Conservation (phyloP, 53 echinoderm and acorn worm genomes). For the Actinopyga echinites region DNA sequence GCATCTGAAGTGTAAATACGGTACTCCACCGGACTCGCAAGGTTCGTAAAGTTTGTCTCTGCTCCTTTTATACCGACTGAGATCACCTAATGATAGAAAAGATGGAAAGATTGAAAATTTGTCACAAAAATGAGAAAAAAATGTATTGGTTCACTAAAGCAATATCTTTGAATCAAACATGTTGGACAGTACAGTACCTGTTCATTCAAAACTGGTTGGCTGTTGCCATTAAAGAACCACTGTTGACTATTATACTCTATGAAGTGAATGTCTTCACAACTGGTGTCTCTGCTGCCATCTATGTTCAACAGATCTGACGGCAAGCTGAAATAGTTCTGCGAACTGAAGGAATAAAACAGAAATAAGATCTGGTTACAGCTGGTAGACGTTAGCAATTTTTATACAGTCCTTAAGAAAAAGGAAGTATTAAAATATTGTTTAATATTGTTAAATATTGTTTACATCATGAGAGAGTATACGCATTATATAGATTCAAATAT, state of each 20-base stretch:
- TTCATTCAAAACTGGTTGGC: slow-evolving; percentile 60
- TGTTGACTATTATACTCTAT: slow-evolving; percentile 95
- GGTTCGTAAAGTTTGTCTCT: slow-evolving; percentile 85
- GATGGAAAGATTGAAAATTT: too few species aligned
- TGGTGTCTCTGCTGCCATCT: slow-evolving; percentile 19
- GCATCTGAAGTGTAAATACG: slow-evolving; percentile 78
- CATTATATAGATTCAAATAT: too few species aligned
- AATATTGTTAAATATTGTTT: neutral
- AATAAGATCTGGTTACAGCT: neutral
- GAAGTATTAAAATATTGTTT: neutral
- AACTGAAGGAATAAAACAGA: slow-evolving; percentile 40
- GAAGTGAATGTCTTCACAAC: slow-evolving; percentile 92
- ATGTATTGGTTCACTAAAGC: too few species aligned
- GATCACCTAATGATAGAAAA: neutral
- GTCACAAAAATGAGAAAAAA: too few species aligned
- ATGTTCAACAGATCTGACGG: slow-evolving; percentile 71
- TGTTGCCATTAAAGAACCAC: slow-evolving; percentile 74
- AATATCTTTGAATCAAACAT: too few species aligned
- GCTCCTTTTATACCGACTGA: slow-evolving; percentile 91
- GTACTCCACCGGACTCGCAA: slow-evolving; percentile 75
- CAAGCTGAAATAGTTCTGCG: slow-evolving; percentile 68
- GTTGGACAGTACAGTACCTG: slow-evolving; percentile 54
- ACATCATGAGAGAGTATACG: too few species aligned
- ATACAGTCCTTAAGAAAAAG: too few species aligned
- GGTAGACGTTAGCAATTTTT: too few species aligned